Evolutionary conservation across 30 jellyfish, hydroid and myxozoan genomes (phyloP).

Genomic region (Cassiopea xamachana): DNA sequence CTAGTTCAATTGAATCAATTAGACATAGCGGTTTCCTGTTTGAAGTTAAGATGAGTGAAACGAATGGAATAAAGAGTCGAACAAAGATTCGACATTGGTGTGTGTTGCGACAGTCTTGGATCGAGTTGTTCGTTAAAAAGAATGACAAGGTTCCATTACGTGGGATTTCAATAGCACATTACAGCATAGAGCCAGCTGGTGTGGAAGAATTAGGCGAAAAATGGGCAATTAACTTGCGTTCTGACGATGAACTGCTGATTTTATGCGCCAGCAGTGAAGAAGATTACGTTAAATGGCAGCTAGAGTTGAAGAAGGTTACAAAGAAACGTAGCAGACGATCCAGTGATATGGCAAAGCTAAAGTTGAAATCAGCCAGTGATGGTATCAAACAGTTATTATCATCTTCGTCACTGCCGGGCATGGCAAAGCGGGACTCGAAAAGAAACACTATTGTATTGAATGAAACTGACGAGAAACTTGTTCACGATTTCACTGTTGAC

Average conservation of each 20-base stretch:
- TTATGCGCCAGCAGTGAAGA: slow-evolving; percentile 74
- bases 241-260: slow-evolving; percentile 35
- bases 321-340: slow-evolving; percentile 46
- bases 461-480: slow-evolving; percentile 83
- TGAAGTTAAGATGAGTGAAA: slow-evolving; percentile 65
- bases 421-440: slow-evolving; percentile 73
- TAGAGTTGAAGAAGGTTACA: slow-evolving; percentile 56
- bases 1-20: slow-evolving; percentile 40
- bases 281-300: slow-evolving; percentile 65
- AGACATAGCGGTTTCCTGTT: slow-evolving; percentile 67
- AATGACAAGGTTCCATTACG: slow-evolving; percentile 72
- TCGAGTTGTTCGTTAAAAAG: slow-evolving; percentile 69
- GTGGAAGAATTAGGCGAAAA: slow-evolving; percentile 67
- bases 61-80: slow-evolving; percentile 51
- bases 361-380: slow-evolving; percentile 64
- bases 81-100: slow-evolving; percentile 86
- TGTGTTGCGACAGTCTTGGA: slow-evolving; percentile 67
- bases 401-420: slow-evolving; percentile 65
- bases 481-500: slow-evolving; percentile 80
- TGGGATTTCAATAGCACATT: slow-evolving; percentile 47
- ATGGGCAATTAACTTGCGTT: slow-evolving; percentile 61
- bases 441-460: slow-evolving; percentile 81
- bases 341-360: slow-evolving; percentile 55
- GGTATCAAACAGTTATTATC: slow-evolving; percentile 51
- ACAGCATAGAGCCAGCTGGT: slow-evolving; percentile 18